phyloP scores from a whole-genome alignment of 2,888 invertebrate species.

The Plebejus melissa region DNA sequence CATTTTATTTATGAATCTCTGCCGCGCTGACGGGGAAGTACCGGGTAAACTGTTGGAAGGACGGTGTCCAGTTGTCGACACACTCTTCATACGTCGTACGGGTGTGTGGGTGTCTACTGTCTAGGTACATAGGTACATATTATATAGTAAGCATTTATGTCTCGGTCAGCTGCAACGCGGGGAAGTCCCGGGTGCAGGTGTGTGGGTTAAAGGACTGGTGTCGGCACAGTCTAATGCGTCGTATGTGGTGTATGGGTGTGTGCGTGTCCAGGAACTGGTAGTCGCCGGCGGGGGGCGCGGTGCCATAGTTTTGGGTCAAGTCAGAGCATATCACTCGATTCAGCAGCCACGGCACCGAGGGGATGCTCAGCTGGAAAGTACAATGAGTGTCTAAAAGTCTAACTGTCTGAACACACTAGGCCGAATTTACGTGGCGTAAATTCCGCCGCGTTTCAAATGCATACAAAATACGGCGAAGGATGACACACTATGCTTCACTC shows the following conservation, averaged over 20 bases:
- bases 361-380: slow-evolving; percentile 58
- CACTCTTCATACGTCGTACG: slow-evolving; percentile 57
- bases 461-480: too few species aligned
- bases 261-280: slow-evolving; percentile 71
- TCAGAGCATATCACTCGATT: slow-evolving; percentile 70
- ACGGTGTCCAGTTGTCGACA: slow-evolving; percentile 52
- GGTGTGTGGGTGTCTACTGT: slow-evolving; percentile 63
- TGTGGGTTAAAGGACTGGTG: slow-evolving; percentile 66
- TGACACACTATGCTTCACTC: too few species aligned
- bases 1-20: slow-evolving; percentile 31
- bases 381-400: background rate
- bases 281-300: slow-evolving; percentile 65
- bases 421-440: too few species aligned
- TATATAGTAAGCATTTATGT: background rate
- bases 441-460: too few species aligned
- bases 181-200: slow-evolving; percentile 60
- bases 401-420: too few species aligned
- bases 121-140: slow-evolving; percentile 43
- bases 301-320: slow-evolving; percentile 65
- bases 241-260: slow-evolving; percentile 68
- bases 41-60: slow-evolving; percentile 63
- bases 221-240: slow-evolving; percentile 58
- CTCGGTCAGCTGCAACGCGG: slow-evolving; percentile 32
- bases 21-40: slow-evolving; percentile 44
- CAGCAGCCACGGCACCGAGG: slow-evolving; percentile 58